phyloP scores from a whole-genome alignment of 2,888 invertebrate species.

The Philonicus albiceps region DNA sequence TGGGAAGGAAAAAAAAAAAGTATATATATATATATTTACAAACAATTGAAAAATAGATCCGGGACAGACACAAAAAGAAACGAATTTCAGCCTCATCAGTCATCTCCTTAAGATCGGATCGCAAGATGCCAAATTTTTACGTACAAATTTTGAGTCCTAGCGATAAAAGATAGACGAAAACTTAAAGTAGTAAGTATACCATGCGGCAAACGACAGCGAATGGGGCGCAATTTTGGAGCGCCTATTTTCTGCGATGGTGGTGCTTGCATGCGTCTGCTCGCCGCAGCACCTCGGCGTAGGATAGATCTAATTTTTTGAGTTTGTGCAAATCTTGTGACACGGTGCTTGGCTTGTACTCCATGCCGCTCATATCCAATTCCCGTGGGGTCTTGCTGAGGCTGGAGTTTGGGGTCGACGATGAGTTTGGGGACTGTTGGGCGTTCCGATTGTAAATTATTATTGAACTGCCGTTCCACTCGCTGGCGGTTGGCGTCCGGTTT shows the following conservation, averaged over 20 bases:
- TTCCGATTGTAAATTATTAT: slow-evolving; percentile 73
- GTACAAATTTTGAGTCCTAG: slow-evolving; percentile 24
- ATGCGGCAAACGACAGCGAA: background rate
- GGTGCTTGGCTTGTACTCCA: slow-evolving; percentile 71
- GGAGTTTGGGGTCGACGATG: slow-evolving; percentile 64
- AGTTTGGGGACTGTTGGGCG: slow-evolving; percentile 63
- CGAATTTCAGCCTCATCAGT: background rate
- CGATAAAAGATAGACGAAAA: background rate
- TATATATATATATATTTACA: slow-evolving; percentile 6
- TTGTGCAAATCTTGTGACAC: slow-evolving; percentile 86
- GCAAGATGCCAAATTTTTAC: background rate
- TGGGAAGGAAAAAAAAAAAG: background rate
- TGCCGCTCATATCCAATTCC: slow-evolving; percentile 55
- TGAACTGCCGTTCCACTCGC: slow-evolving; percentile 76
- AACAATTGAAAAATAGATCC: background rate
- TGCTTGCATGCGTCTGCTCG: slow-evolving; percentile 65
- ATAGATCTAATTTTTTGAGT: slow-evolving; percentile 80
- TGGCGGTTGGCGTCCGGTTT: slow-evolving; percentile 46
- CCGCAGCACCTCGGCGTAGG: slow-evolving; percentile 84
- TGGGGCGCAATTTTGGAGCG: background rate
- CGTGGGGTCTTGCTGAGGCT: slow-evolving; percentile 48
- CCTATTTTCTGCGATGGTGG: slow-evolving; percentile 52
- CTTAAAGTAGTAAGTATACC: background rate
- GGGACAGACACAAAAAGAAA: background rate
- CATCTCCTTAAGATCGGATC: background rate